phyloP scores from a whole-genome alignment of 92 coral and sea anemone genomes.

The Virgularia gustaviana region DNA sequence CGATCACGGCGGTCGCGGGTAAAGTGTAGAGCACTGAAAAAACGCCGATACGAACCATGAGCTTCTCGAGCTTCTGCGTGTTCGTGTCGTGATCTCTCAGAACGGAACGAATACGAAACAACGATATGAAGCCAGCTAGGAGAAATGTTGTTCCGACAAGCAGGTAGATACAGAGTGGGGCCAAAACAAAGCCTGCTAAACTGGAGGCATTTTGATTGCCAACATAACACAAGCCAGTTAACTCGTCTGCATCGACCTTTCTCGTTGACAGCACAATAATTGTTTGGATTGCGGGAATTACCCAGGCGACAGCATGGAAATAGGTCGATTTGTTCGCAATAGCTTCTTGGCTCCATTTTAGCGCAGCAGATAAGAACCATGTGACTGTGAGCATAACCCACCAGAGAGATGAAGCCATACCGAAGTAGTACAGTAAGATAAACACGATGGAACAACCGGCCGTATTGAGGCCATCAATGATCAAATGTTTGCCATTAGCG shows the following conservation, averaged over 20 bases:
- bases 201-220: slow-evolving; percentile 67
- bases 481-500: slow-evolving; percentile 55
- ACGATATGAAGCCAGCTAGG: slow-evolving; percentile 83
- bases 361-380: slow-evolving; percentile 92
- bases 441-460: slow-evolving; percentile 97
- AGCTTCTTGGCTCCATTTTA: slow-evolving; percentile 99
- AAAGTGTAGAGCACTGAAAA: slow-evolving; percentile 89
- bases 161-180: slow-evolving; percentile 80
- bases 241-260: slow-evolving; percentile 91
- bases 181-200: slow-evolving; percentile 79
- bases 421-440: slow-evolving; percentile 87
- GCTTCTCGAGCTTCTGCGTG: slow-evolving; percentile 87
- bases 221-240: slow-evolving; percentile 86
- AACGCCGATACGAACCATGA: slow-evolving; percentile 95
- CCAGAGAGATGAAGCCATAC: slow-evolving; percentile 99
- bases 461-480: slow-evolving; percentile 82
- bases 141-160: slow-evolving; percentile 80
- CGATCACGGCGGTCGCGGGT: slow-evolving; percentile 84
- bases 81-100: slow-evolving; percentile 90
- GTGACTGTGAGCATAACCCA: slow-evolving; percentile 93
- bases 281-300: slow-evolving; percentile 92
- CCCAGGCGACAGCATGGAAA: slow-evolving; percentile 91
- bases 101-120: slow-evolving; percentile 91
- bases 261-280: slow-evolving; percentile 80
- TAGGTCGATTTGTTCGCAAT: slow-evolving; percentile 85